Percentiles rank a stretch among this genome's conserved stretches.
Evolutionary conservation across 2,888 invertebrate genomes (phyloP).

Genomic region (Sarcophaga carnaria): DNA sequence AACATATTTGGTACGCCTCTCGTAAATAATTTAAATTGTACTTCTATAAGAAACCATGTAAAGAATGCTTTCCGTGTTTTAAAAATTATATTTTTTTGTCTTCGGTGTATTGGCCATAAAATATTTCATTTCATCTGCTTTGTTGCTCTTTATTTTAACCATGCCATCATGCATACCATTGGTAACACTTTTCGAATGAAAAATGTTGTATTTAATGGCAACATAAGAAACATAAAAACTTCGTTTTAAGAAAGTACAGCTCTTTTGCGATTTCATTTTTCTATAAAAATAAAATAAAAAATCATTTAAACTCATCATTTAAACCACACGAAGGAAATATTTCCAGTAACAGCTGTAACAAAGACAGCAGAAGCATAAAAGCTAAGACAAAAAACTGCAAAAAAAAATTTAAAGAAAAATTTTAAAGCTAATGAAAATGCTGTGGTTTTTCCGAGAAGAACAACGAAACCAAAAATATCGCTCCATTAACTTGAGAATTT

Average conservation of each 20-base stretch:
- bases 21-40: neutral
- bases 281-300: neutral
- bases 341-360: slow-evolving; percentile 57
- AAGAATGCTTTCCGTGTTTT: too few species aligned
- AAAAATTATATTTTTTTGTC: too few species aligned
- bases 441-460: slow-evolving; percentile 26
- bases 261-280: neutral
- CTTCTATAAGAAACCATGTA: neutral
- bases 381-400: slow-evolving; percentile 42
- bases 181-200: neutral
- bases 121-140: neutral
- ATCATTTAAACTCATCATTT: slow-evolving; percentile 16
- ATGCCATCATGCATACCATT: too few species aligned
- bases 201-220: neutral
- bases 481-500: slow-evolving; percentile 72
- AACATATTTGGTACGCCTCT: too few species aligned
- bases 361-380: neutral
- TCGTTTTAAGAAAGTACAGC: neutral
- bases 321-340: too few species aligned
- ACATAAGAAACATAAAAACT: neutral
- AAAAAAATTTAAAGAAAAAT: slow-evolving; percentile 52
- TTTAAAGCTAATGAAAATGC: slow-evolving; percentile 62
- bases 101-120: neutral
- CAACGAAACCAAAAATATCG: slow-evolving; percentile 38
- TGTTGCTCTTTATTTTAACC: neutral